Conservation (phyloP, 2,797 vertebrate species). For the Hydrophis major region DNA sequence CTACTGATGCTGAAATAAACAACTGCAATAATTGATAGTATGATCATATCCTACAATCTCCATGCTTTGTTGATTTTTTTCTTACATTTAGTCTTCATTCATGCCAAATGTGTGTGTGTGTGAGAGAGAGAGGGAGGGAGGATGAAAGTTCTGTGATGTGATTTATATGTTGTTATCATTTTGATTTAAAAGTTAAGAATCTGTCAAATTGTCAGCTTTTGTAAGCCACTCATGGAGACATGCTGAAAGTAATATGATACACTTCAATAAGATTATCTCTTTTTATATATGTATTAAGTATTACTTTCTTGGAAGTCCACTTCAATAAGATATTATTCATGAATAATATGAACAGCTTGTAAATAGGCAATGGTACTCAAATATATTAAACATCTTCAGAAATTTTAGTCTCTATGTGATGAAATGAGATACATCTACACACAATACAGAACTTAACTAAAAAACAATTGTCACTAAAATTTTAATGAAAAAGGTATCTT, state of each 20-base stretch:
- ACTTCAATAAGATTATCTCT: background rate
- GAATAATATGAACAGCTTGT: background rate
- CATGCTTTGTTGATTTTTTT: background rate
- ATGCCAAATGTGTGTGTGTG: background rate
- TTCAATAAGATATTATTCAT: constrained; percentile 3
- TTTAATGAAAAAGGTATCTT: background rate
- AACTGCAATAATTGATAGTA: background rate
- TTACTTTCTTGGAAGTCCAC: background rate
- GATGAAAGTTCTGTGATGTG: background rate
- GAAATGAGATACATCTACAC: constrained; percentile 1
- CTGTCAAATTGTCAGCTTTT: background rate
- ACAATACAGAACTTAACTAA: background rate
- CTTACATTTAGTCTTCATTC: background rate
- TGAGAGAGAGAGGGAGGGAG: background rate
- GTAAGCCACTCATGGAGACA: background rate
- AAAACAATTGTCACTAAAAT: background rate
- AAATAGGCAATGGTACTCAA: background rate
- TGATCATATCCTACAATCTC: background rate
- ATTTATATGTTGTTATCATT: background rate
- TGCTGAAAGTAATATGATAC: background rate
- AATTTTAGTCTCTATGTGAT: background rate
- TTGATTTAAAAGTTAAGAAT: background rate
- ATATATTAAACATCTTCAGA: background rate
- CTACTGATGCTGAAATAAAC: background rate
- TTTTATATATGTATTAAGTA: background rate